Evolutionary conservation across 2,888 invertebrate genomes (phyloP), one percentile per base, ranked within the genome.

Genomic region (Nudaria mundana): DNA sequence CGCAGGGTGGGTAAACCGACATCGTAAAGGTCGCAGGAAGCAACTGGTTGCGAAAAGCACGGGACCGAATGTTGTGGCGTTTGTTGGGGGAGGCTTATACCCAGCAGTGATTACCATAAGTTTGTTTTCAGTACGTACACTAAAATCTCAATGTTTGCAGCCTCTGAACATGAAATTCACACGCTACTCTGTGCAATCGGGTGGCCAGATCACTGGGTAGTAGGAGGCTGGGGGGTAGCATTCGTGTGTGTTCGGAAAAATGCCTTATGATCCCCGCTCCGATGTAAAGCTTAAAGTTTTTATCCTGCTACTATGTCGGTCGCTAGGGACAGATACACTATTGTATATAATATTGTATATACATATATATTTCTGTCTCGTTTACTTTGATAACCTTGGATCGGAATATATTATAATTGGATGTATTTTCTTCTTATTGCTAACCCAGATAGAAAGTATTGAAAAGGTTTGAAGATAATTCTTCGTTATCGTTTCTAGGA

Each of bases 241-340:
- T 74, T 68, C 82, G 80, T 81, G 76, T 84, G 76, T 85, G 85
- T 83, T 83, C 82, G 83, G 84, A 87, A 87, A 87, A 87, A 87
- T 87, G 84, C 87, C 86, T 85, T 84, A 82, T 83, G 84, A 84
- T 80, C 80, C 56, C 72, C 65, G 62, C 60, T 58, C 56, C 64
- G 51, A 44, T 64, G 58, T 48, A 55, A 57, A 66, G 67, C 65
- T 71, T 73, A 59, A 72, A 79, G 76, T 74, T 81, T 78, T 76
- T 73, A 68, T 63, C 67, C 64, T 50, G 51, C 44, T 57, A 64
- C 67, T 69, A 58, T 67, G 68, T 67, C 63, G 48, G 59, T 51
- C 58, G 60, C 57, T 53, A 47, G 50, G 51, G 59, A 60, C 55
- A 52, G 57, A 66, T 63, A 59, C 56, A 56, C 60, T 52, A 59